Percentiles rank a stretch among this genome's conserved stretches.
phyloP scores from a whole-genome alignment of 2,888 invertebrate genomes.

The Phyllotreta cruciferae region DNA sequence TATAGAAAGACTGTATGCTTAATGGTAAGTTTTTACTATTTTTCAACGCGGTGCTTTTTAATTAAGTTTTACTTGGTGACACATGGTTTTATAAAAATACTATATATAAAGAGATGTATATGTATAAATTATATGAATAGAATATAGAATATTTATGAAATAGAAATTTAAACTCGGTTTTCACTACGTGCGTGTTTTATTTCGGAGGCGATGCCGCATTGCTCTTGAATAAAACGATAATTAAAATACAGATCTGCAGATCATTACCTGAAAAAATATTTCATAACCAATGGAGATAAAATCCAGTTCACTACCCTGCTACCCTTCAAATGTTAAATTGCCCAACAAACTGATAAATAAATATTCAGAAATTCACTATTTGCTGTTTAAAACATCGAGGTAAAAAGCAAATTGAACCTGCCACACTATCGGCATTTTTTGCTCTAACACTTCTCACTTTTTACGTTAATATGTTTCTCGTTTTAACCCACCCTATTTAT shows the following conservation, averaged over 20 bases:
- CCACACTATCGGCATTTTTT: too few relatives aligned
- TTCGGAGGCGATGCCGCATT: constrained; percentile 36
- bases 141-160: constrained; percentile 59
- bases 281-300: constrained; percentile 45
- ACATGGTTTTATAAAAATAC: constrained; percentile 61
- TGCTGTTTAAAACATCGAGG: too few relatives aligned
- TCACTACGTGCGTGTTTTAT: constrained; percentile 47
- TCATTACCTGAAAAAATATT: constrained; percentile 46
- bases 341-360: too few relatives aligned
- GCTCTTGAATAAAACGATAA: constrained; percentile 42
- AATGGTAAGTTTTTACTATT: constrained; percentile 52
- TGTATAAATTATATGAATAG: constrained; percentile 62
- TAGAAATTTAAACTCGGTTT: constrained; percentile 58
- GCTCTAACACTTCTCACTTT: too few relatives aligned
- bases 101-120: constrained; percentile 61
- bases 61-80: constrained; percentile 60
- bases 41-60: constrained; percentile 51
- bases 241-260: constrained; percentile 38
- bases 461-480: too few relatives aligned
- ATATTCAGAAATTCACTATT: too few relatives aligned
- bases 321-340: not conserved
- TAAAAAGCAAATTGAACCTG: too few relatives aligned
- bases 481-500: too few relatives aligned
- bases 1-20: constrained; percentile 59
- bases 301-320: not conserved